Evolutionary conservation across 1,140 invertebrate species (phyloP), one percentile per base, ranked within the genome.

Genomic region (Cheumatopsyche charites): DNA sequence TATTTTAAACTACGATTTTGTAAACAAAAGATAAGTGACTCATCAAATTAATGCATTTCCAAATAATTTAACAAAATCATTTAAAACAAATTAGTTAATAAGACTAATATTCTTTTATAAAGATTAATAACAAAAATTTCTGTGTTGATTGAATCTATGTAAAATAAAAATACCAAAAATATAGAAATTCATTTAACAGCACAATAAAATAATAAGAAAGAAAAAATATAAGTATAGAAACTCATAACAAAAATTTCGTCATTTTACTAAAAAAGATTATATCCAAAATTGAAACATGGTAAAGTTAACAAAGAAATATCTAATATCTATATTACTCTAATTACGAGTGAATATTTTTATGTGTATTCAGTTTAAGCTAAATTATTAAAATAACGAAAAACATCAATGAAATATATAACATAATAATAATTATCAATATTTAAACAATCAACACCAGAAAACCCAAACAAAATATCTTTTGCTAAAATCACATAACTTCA

Each of bases 391-490:
- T 19, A 21, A 12, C 5, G 21, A 67, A 67, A 67, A 67, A 67
- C 17, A 67, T 41, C 29, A 65, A 42, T 42, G 1, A 19, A 42
- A n/a, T 42, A 36, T 65, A 65, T 15, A 65, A 43, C 29, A 25
- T 62, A 62, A 36, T n/a, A n/a, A n/a, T 26, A 4, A 42, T 52
- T 52, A 17, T 17, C 15, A 19, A 47, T 47, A 47, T 7, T 36
- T 62, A 62, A 62, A 62, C 61, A 62, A 26, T 62, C 61, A 62
- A 65, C 62, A 65, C 62, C 62, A 65, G 29, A 17, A 15, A 36
- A 65, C 62, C 62, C 62, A 65, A 62, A 62, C 62, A 65, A 65
- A 62, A 65, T 36, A 36, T 26, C 62, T 65, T 36, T 65, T 65
- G 9, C 15, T 17, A 65, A 42, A 41, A 65, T 42, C 29, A 65